phyloP scores from a whole-genome alignment of 1,140 invertebrate species.

The Drosophila melanica region DNA sequence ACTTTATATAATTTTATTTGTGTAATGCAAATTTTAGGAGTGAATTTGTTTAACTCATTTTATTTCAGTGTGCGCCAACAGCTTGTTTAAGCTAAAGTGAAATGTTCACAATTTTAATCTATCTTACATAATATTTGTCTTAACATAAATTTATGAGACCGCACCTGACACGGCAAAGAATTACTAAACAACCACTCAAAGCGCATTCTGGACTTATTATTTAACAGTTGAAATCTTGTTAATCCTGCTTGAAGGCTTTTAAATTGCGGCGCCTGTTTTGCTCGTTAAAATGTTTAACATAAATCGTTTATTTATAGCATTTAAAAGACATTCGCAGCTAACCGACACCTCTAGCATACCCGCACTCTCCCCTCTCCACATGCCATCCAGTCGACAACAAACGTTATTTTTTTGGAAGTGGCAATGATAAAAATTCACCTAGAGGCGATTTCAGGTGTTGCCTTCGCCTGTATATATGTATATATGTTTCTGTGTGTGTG shows the following conservation, averaged over 20 bases:
- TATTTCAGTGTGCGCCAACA: background rate
- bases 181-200: background rate
- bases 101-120: conserved; percentile 3
- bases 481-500: conserved; percentile 5
- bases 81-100: conserved; percentile 17
- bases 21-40: no score
- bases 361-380: background rate
- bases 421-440: conserved; percentile 22
- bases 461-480: background rate
- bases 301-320: conserved; percentile 49
- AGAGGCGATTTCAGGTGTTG: background rate
- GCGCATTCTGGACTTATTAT: conserved; percentile 1
- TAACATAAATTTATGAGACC: background rate
- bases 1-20: no score
- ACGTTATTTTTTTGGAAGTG: conserved; percentile 10
- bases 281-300: conserved; percentile 46
- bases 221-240: conserved; percentile 26
- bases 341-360: background rate
- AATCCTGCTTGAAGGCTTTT: conserved; percentile 29
- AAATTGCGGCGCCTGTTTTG: conserved; percentile 31
- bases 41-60: background rate
- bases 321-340: conserved; percentile 29
- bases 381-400: conserved; percentile 7
- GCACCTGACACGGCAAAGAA: conserved; percentile 5
- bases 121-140: background rate